These are phyloP conservation scores for Scleropages formosus DNA, from an alignment of 2,797 vertebrate genomes.

Conservation along the genomic window DNA sequence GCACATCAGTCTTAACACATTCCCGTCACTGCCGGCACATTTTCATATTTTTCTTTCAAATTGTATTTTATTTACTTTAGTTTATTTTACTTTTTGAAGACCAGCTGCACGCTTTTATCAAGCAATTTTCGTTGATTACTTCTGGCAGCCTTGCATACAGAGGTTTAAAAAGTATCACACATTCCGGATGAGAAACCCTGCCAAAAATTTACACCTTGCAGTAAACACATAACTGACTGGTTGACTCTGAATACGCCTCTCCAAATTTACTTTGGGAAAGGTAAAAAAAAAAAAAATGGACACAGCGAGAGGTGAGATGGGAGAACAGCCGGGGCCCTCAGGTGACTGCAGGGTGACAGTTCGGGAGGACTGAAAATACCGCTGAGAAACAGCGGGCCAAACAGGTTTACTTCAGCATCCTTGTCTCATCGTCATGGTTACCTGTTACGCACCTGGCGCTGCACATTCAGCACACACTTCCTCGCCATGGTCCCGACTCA, in stretches of 20 bases:
- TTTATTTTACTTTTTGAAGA: not conserved
- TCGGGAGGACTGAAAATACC: not conserved
- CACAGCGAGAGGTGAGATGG: slow-evolving; percentile 2
- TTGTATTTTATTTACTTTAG: too few relatives aligned
- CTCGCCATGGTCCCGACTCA: not conserved
- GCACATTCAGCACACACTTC: not conserved
- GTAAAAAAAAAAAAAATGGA: not conserved
- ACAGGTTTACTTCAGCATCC: slow-evolving; percentile 8
- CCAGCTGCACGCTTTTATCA: not conserved
- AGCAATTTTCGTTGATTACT: not conserved
- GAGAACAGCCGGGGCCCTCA: not conserved
- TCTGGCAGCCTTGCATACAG: slow-evolving; percentile 7
- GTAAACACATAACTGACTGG: not conserved
- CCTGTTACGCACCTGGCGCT: too few relatives aligned
- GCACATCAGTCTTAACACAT: not conserved
- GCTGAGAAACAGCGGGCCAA: not conserved
- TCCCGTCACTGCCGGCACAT: not conserved
- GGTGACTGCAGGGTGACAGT: not conserved
- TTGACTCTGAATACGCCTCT: not conserved
- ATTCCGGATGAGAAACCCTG: too few relatives aligned
- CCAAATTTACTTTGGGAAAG: slow-evolving; percentile 9
- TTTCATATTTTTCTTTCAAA: not conserved
- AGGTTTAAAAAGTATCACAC: not conserved
- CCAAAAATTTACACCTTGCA: not conserved
- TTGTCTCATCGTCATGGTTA: not conserved